phyloP scores from a whole-genome alignment of 2,113 vertebrate genomes.

The Pterocles orientalis region DNA sequence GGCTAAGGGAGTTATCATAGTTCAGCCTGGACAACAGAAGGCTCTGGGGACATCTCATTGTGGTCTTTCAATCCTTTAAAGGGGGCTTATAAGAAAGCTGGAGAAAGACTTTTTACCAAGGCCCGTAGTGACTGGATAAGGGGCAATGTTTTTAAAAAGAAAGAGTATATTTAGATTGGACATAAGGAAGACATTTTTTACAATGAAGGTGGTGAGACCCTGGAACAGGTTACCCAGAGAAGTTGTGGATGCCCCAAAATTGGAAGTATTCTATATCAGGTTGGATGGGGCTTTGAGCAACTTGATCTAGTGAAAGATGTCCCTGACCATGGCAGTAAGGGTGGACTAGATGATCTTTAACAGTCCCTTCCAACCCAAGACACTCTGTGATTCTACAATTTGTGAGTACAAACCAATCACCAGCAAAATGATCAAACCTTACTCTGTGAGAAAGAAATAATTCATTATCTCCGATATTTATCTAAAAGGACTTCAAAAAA shows the following conservation, averaged over 20 bases:
- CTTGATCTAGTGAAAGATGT: background rate
- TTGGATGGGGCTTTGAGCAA: background rate
- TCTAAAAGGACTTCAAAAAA: background rate
- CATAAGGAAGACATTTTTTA: background rate
- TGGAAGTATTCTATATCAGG: background rate
- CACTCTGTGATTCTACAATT: background rate
- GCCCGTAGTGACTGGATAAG: background rate
- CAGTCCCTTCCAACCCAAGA: background rate
- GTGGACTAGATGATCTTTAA: background rate
- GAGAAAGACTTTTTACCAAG: background rate
- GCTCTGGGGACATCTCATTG: accelerated
- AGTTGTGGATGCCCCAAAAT: background rate
- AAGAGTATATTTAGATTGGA: background rate
- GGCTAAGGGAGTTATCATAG: background rate
- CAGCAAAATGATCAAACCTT: background rate
- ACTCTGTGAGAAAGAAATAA: background rate
- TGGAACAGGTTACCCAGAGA: background rate
- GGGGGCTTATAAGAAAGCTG: background rate
- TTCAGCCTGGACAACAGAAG: background rate
- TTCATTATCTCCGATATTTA: background rate
- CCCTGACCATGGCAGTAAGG: background rate
- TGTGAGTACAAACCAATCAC: background rate
- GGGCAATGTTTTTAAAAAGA: background rate
- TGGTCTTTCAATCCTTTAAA: background rate
- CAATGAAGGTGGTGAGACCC: background rate